Base-by-base conservation (phyloP, 2,888 invertebrate genomes). In the Tupiocoris notatus region DNA sequence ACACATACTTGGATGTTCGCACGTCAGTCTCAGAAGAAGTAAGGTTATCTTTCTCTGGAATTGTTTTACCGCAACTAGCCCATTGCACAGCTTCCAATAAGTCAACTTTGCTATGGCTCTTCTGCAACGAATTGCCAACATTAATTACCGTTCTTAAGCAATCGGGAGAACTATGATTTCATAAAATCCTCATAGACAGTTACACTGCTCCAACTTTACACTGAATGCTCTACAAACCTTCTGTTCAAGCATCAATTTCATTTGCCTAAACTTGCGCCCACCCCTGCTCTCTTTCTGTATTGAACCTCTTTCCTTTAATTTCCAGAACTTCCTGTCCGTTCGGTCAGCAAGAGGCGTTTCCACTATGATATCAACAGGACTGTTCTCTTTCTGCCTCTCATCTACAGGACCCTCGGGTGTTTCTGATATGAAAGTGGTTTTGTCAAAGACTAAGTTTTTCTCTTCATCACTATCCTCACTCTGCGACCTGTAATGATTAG, bases 261-360 rank as follows among this genome's bases (percentile, higher is more conserved):
- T 74, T 66, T 79, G 79, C 17, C 70, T 73, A 39, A 79, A 56
- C 58, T 66, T 77, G 56, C 76, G 70, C 0, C 70, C 73, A 12
- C 39, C 12, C 39, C 39, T 39, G 39, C 39, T 39, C 12, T 39
- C 39, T 12, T 39, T 39, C 39, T 39, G 39, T 7, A 39, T 12
- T 3, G 39, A 39, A n/a, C 77, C 78, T 68, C 77, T 58, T 78
- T 77, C 80, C 78, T 64, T 80, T 80, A 77, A 76, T 18, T 68
- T 74, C 79, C 79, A 79, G 24, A 75, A 76, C 54, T 22, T 77
- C 71, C 66, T 66, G 75, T 76, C 74, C 71, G 74, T 77, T 58
- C 23, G 12, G 17, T 70, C 59, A 0, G 12, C 1, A 59, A 17
- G 58, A 24, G 70, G 70, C n/a, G 70, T 70, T 59, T 70, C 70